These are phyloP conservation scores for Pelagia noctiluca DNA, from an alignment of 30 jellyfish, hydroid and myxozoan genomes.

Conservation along the genomic window DNA sequence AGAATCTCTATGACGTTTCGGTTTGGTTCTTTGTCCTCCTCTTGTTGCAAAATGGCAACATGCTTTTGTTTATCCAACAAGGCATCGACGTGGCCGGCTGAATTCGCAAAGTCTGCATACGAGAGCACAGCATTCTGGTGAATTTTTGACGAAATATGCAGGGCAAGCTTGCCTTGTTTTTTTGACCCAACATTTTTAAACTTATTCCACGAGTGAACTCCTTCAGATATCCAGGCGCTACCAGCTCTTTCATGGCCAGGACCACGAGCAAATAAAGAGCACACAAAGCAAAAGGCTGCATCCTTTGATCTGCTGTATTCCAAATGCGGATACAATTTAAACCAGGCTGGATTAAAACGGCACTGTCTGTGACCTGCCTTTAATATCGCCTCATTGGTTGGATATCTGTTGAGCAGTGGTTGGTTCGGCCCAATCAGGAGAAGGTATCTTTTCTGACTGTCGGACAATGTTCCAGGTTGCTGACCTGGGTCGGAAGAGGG, in stretches of 20 bases:
- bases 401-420: constrained; percentile 43
- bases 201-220: constrained; percentile 44
- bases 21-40: background rate
- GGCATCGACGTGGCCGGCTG: constrained; percentile 26
- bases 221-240: constrained; percentile 11
- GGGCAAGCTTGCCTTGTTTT: constrained; percentile 20
- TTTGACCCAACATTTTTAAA: constrained; percentile 9
- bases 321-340: constrained; percentile 23
- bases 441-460: constrained; percentile 23
- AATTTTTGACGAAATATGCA: constrained; percentile 26
- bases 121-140: constrained; percentile 23
- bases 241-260: constrained; percentile 26
- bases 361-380: constrained; percentile 28
- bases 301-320: constrained; percentile 31
- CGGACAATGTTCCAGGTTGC: background rate
- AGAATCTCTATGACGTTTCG: constrained; percentile 29
- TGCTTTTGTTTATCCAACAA: constrained; percentile 17
- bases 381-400: constrained; percentile 16
- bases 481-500: constrained; percentile 38
- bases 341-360: constrained; percentile 45
- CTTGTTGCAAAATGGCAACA: constrained; percentile 1
- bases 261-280: constrained; percentile 18
- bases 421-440: constrained; percentile 23
- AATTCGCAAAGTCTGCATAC: background rate
- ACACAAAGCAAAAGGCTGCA: constrained; percentile 41